Evolutionary conservation across 2,113 vertebrate species (phyloP), one percentile per base, ranked within the genome.

Genomic region (Tor tambroides): DNA sequence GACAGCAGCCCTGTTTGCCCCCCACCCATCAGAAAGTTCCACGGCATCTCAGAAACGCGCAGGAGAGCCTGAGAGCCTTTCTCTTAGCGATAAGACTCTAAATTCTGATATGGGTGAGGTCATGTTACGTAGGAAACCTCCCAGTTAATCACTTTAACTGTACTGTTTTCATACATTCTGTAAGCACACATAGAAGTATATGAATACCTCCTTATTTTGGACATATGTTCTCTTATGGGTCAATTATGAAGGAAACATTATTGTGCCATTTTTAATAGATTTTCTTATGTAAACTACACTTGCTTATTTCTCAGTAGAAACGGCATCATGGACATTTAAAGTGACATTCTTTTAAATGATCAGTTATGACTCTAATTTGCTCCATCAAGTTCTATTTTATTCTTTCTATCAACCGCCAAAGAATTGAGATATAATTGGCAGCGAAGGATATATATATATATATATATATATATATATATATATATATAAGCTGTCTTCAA

Each of bases 91-190:
- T 85, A 82, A 65, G 21, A 35, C 46, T 54, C 65, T 32, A 74
- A 79, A 85, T 81, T 85, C 84, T 85, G 78, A 76, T 81, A 71
- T 17, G 19, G 87, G 35, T 79, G 82, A 56, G 83, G 51, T 56
- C 83, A 84, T 14, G 6, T 35, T 65, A 71, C 2, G 30, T 23
- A 32, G 43, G 23, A 38, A 54, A 59, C 69, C 49, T 59, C 49
- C 69, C 67, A 74, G 83, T 56, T 56, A 74, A 59, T 56, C 19
- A 26, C 23, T 84, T 74, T 56, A 38, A 9, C 49, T 19, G 21
- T 51, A 30, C 43, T 63, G 32, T 26, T 81, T 81, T 81, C 23
- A 30, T 32, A 54, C 14, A 46, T 23, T 38, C 21, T 67, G 19
- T 26, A 49, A 38, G 32, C 28, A 26, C 41, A n/a, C 30, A 59